Base-by-base conservation (phyloP, 2,113 vertebrate genomes). In the Silurus glanis region DNA sequence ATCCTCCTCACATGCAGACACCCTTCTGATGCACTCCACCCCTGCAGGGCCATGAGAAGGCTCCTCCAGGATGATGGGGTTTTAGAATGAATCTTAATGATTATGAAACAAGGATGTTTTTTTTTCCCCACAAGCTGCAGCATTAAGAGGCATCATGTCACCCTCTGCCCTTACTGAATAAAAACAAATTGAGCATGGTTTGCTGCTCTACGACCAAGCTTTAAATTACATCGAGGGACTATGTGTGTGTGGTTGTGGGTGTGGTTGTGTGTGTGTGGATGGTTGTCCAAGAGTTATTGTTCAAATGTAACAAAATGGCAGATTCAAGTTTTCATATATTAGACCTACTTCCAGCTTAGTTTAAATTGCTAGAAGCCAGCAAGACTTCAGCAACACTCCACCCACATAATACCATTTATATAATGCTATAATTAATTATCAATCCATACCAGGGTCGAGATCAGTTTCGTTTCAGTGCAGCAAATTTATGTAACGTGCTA, bases 1-100 rank as follows among this genome's bases (percentile, higher is more conserved):
- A 86, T 86, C 37, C 14, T 28, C 2, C 80, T 85, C 16, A 37
- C 49, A 75, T 51, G 86, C 82, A 88, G 28, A 56, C 83, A 76
- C 82, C 88, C 74, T 47, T 79, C 84, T 78, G 80, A 64, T 69
- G 82, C 74, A 69, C 62, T 80, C 69, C 51, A 89, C 82, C 84
- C 58, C 76, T 83, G 80, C 75, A 62, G 64, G 84, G 90, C 90
- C 92, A 86, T 90, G 87, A 83, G 79, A 91, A 91, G 88, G 90
- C 87, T 91, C 92, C 89, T 92, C 91, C 79, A 91, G 93, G 92
- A 91, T 75, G 85, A 82, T 82, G 84, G 92, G 94, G 93, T 91
- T 91, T 85, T 94, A 91, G 89, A 92, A 95, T 94, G 93, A 93
- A 94, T 93, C 93, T 93, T 94, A 94, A 95, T 95, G 93, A 94